Conservation (phyloP, 2,113 vertebrate genomes). For the Lophura nycthemera region DNA sequence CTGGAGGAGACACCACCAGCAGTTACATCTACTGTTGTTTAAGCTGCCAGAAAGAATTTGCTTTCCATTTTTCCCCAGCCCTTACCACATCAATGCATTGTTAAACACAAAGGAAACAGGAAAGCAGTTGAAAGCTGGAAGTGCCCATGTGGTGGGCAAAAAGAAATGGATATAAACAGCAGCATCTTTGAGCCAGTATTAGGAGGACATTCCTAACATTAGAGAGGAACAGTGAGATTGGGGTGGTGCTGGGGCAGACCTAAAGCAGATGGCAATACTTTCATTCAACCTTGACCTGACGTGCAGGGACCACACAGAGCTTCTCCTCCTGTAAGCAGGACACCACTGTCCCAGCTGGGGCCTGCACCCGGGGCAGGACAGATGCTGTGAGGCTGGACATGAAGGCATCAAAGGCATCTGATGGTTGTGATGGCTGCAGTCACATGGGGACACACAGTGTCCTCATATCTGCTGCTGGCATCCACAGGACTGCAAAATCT, state of each 20-base stretch:
- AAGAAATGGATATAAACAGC: not conserved
- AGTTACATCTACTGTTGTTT: not conserved
- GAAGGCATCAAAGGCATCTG: not conserved
- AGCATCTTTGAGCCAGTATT: not conserved
- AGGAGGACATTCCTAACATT: not conserved
- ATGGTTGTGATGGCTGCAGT: not conserved
- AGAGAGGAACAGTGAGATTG: not conserved
- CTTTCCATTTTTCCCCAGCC: not conserved
- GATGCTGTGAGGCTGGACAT: not conserved
- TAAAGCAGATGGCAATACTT: rapidly evolving
- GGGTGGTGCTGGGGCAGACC: not conserved
- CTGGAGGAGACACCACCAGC: not conserved
- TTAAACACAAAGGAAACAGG: not conserved
- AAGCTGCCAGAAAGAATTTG: not conserved
- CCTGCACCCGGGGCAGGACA: not conserved
- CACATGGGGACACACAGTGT: rapidly evolving
- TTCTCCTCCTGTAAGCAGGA: not conserved
- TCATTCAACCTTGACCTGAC: not conserved
- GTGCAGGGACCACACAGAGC: rapidly evolving
- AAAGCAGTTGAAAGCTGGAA: not conserved
- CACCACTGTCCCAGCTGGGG: not conserved
- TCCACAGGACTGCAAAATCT: not conserved
- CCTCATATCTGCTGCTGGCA: not conserved
- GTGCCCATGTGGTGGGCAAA: not conserved
- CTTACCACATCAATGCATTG: too few relatives aligned